Conservation (phyloP, 1,140 invertebrate species). For the Papilio polytes region DNA sequence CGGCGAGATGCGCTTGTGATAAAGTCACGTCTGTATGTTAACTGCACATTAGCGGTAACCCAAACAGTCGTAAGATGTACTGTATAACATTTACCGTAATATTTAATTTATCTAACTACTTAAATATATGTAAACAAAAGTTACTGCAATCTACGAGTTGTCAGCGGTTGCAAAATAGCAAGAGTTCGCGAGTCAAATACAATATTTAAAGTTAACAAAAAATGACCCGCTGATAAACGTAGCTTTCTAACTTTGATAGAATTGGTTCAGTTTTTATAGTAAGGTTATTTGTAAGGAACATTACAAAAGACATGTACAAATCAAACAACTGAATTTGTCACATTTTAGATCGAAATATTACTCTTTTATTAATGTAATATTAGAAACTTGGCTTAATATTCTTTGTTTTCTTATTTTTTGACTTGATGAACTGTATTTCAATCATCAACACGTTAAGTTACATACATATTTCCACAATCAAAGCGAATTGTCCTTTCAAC, state of each 20-base stretch:
- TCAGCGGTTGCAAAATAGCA: not conserved
- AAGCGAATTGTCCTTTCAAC: conserved; percentile 6
- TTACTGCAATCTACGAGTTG: not conserved
- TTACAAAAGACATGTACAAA: no score
- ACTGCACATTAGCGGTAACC: not conserved
- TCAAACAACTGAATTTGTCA: no score
- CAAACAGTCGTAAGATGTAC: not conserved
- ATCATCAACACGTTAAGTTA: not conserved
- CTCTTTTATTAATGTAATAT: no score
- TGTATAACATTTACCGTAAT: not conserved
- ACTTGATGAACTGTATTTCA: not conserved
- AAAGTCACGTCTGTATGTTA: not conserved
- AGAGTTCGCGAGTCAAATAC: not conserved
- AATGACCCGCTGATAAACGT: not conserved
- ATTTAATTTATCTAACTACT: not conserved
- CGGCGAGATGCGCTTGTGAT: not conserved
- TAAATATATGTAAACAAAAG: conserved; percentile 3
- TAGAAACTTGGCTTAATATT: not conserved
- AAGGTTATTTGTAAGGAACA: no score
- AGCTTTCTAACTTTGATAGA: conserved; percentile 1
- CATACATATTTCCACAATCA: not conserved
- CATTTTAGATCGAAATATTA: no score
- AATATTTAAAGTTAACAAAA: not conserved
- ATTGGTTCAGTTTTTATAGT: not conserved
- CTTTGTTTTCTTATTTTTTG: not conserved